Evolutionary conservation across 2,113 vertebrate species (phyloP), one percentile per base, ranked within the genome.

Genomic region (Rousettus leschenaultii): DNA sequence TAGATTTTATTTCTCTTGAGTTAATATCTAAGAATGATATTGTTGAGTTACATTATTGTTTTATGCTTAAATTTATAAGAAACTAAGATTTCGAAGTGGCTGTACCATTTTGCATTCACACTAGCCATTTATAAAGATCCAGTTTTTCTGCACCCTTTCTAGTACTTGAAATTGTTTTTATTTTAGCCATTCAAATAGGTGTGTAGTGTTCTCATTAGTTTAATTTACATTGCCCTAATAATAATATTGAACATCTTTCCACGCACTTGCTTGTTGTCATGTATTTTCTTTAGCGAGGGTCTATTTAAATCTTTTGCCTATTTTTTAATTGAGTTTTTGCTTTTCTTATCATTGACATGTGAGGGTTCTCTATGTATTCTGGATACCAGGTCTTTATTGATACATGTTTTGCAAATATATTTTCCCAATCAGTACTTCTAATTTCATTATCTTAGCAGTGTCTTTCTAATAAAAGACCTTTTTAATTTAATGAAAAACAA

Each of bases 391-490:
- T 4, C 63, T 73, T 65, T 94, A 78, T 79, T n/a, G 51, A 61
- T 53, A 53, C 0, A 6, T 61, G 24, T 6, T 83, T 80, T 96
- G 30, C 66, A 90, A 80, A 77, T 26, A 85, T 21, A 89, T 66
- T 70, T 33, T 91, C 14, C 53, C 38, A 77, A 53, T 61, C 43
- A 48, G 16, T 61, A 40, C 19, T 74, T 79, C 91, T 66, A 91
- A 78, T 93, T 95, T 91, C 61, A 95, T 80, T 85, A 89, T 71
- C 82, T 86, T 88, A 73, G 70, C 8, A 80, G 45, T 66, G 22
- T 82, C 89, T 95, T 86, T 78, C 35, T 89, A 95, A 68, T 12
- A 95, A 61, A 38, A 86, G 21, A 89, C 6, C 7, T 77, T 91
- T 79, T 74, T 30, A 59, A 74, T 94, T 95, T 80, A 91, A 33